A percentile compares a stretch with the other conserved stretches of the same genome.
These are phyloP conservation scores for Germaria angustata DNA, from an alignment of 2,888 invertebrate species.

Conservation along the genomic window DNA sequence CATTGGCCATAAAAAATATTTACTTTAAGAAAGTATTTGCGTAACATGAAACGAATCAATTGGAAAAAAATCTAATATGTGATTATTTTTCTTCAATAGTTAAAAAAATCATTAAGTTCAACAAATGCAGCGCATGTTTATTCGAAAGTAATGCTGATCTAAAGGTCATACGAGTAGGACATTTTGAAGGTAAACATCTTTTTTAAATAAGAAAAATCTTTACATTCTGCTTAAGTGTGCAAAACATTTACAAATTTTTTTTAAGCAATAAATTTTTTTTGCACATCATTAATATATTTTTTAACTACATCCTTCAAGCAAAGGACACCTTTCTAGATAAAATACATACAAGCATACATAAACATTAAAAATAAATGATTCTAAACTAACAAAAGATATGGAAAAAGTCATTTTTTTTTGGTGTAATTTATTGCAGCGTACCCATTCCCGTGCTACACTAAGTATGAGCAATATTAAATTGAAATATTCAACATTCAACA, in stretches of 20 bases:
- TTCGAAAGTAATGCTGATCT: too few relatives aligned
- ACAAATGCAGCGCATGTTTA: too few relatives aligned
- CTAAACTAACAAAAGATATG: constrained; percentile 16
- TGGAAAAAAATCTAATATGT: too few relatives aligned
- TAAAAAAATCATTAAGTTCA: too few relatives aligned
- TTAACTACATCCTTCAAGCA: constrained; percentile 17
- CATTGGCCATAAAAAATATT: too few relatives aligned
- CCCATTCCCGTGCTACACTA: constrained; percentile 27
- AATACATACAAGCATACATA: neutral
- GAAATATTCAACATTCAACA: constrained; percentile 24
- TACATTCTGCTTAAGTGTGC: neutral
- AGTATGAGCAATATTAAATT: constrained; percentile 49
- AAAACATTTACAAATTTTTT: neutral
- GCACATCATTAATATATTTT: neutral
- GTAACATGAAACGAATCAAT: too few relatives aligned
- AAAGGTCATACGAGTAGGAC: neutral
- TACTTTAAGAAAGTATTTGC: too few relatives aligned
- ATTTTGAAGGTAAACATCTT: neutral
- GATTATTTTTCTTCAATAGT: too few relatives aligned
- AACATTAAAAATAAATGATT: constrained; percentile 9
- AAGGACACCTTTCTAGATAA: constrained; percentile 6
- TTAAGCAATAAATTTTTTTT: neutral
- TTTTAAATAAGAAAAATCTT: neutral
- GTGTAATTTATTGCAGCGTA: neutral
- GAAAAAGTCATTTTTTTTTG: neutral